Conservation (phyloP, 1,140 invertebrate species). For the Halesus radiatus region DNA sequence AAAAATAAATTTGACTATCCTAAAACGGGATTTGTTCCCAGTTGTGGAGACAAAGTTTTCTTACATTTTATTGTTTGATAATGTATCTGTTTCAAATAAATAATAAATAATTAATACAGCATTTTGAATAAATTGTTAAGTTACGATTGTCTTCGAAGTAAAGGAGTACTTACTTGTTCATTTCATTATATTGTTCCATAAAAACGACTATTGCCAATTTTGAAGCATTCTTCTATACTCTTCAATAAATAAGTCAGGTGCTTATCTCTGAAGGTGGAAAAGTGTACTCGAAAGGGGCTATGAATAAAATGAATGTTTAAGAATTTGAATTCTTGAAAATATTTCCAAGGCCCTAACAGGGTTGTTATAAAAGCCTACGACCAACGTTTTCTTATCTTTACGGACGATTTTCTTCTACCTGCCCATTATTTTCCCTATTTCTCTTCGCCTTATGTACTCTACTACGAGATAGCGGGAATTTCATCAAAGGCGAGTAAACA, state of each 20-base stretch:
- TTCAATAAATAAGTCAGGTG: constrained; percentile 6
- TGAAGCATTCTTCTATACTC: not conserved
- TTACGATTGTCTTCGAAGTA: too few species aligned
- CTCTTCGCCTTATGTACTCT: constrained; percentile 19
- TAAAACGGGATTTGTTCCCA: too few species aligned
- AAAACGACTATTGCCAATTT: too few species aligned
- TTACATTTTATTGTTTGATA: too few species aligned
- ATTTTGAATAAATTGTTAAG: too few species aligned
- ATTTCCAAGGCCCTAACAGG: not conserved
- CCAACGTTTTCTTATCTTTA: constrained; percentile 23
- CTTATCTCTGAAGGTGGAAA: not conserved
- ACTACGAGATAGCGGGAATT: constrained; percentile 36
- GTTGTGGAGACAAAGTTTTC: too few species aligned
- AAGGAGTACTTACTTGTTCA: too few species aligned
- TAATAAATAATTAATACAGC: too few species aligned
- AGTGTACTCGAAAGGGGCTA: not conserved
- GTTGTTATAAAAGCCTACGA: constrained; percentile 27
- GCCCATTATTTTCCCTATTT: constrained; percentile 18
- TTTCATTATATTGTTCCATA: too few species aligned
- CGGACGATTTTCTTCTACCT: constrained; percentile 30
- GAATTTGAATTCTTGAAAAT: constrained; percentile 20
- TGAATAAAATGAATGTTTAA: constrained; percentile 13
- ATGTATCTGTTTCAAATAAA: too few species aligned
- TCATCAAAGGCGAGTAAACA: constrained; percentile 47
- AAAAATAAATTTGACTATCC: too few species aligned